A percentile compares a stretch with the other conserved stretches of the same genome.
Conservation (phyloP, 2,113 vertebrate genomes). For the Argyrosomus japonicus region DNA sequence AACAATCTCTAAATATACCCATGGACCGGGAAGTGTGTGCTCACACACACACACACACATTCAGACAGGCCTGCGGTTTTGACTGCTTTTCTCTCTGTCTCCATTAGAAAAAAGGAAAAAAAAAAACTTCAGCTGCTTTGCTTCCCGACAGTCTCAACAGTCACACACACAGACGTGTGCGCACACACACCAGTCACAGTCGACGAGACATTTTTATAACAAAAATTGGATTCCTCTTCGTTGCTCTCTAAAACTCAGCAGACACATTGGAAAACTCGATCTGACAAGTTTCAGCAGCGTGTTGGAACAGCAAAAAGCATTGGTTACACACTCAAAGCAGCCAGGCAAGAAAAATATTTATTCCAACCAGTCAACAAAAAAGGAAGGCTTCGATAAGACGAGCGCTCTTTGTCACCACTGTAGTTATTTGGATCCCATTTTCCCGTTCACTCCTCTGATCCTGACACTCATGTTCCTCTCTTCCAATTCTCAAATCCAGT, state of each 20-base stretch:
- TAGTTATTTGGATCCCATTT: constrained; percentile 49
- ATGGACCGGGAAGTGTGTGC: constrained; percentile 51
- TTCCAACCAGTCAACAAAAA: constrained; percentile 59
- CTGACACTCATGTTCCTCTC: constrained; percentile 26
- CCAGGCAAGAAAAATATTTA: constrained; percentile 60
- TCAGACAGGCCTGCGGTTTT: constrained; percentile 48
- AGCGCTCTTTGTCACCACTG: constrained; percentile 41
- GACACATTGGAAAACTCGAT: constrained; percentile 63
- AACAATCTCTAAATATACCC: constrained; percentile 82
- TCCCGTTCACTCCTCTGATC: constrained; percentile 30
- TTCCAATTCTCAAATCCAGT: not conserved
- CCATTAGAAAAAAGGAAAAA: constrained; percentile 50
- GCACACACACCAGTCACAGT: constrained; percentile 63
- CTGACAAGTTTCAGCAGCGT: constrained; percentile 67
- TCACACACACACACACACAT: constrained; percentile 13
- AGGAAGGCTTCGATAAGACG: constrained; percentile 36
- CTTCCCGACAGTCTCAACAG: constrained; percentile 46
- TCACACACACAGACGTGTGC: not conserved
- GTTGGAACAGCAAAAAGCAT: constrained; percentile 51
- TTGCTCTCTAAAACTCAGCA: constrained; percentile 71
- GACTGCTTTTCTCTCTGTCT: constrained; percentile 64
- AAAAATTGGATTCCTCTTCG: constrained; percentile 71
- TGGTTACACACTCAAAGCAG: constrained; percentile 52
- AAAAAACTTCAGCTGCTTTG: constrained; percentile 45
- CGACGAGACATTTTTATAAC: constrained; percentile 71